Evolutionary conservation across 92 coral and sea anemone genomes (phyloP), one percentile per base, ranked within the genome.

Genomic region (Epizoanthus illoricatus): DNA sequence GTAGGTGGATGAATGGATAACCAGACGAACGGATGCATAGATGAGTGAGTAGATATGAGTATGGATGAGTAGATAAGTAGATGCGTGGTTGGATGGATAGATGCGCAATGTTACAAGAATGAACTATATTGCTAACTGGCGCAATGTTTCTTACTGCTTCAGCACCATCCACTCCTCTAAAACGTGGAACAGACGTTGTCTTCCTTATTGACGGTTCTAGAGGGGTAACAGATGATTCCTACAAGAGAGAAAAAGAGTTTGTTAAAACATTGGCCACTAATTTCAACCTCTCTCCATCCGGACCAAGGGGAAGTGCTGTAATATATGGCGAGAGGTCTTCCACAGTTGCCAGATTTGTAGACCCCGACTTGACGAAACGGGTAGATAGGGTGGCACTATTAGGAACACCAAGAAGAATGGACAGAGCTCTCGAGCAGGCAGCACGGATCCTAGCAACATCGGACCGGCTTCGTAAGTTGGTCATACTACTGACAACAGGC

Each of bases 401-500:
- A 39, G 86, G 92, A 45, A 86, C 89, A 4, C 79, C 83, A 16
- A 90, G 90, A 39, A 67, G 91, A 81, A 75, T 85, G 81, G 89
- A 87, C 65, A 81, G 64, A 40, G 94, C 91, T 28, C 84, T 90
- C n/a, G 84, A 80, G 41, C 59, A 71, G 8, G 86, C 91, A 19
- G 89, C 81, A 36, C 69, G 55, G 69, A 79, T 87, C 15, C 45
- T 90, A 10, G 65, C 64, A 73, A 71, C 87, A 1, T 71, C 87
- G 33, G 57, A 60, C 40, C 20, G 81, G 56, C 56, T 45, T 40
- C 69, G 81, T 54, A 91, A 90, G 40, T 86, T 89, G 17, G 91
- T 89, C 41, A 20, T 95, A 33, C 92, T 95, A 13, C 80, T 95
- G 45, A 90, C 97, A 54, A 84, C 94, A 62, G 97, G 93, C 10